These are phyloP conservation scores for Sylvia atricapilla DNA, from an alignment of 2,113 vertebrate genomes.

Conservation along the genomic window DNA sequence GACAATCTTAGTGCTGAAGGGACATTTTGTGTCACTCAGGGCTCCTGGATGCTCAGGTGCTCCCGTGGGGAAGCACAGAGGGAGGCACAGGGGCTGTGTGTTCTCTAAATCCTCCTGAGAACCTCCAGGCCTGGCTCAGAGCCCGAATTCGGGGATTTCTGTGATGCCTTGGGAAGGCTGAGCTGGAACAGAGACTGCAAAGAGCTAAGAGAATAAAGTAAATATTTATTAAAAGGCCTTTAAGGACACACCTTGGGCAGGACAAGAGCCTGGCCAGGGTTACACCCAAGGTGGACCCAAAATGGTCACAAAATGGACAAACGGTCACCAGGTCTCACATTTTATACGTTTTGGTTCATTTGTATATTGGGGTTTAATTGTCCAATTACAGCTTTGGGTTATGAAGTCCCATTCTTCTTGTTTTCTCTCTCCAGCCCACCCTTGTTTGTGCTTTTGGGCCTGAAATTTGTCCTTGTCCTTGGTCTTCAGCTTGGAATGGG, in stretches of 20 bases:
- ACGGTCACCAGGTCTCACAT: not conserved
- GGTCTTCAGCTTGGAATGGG: no score
- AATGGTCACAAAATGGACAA: not conserved
- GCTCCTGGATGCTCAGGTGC: not conserved
- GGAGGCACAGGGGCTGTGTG: not conserved
- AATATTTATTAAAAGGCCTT: no score
- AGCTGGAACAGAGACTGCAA: not conserved
- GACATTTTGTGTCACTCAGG: not conserved
- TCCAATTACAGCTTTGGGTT: no score
- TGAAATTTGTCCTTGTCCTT: no score
- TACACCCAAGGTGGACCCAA: no score
- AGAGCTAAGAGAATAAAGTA: not conserved
- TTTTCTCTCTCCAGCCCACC: no score
- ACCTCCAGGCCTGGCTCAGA: not conserved
- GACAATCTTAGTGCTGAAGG: not conserved
- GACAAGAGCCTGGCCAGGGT: no score
- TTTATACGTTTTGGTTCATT: not conserved
- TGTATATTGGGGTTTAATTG: no score
- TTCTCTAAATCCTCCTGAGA: not conserved
- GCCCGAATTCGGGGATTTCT: no score
- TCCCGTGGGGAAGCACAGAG: not conserved
- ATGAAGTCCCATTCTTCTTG: no score
- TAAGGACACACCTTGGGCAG: no score
- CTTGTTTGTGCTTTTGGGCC: no score
- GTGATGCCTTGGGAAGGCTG: not conserved